Base-by-base conservation (phyloP, 2,797 vertebrate genomes). In the Ceryle rudis region DNA sequence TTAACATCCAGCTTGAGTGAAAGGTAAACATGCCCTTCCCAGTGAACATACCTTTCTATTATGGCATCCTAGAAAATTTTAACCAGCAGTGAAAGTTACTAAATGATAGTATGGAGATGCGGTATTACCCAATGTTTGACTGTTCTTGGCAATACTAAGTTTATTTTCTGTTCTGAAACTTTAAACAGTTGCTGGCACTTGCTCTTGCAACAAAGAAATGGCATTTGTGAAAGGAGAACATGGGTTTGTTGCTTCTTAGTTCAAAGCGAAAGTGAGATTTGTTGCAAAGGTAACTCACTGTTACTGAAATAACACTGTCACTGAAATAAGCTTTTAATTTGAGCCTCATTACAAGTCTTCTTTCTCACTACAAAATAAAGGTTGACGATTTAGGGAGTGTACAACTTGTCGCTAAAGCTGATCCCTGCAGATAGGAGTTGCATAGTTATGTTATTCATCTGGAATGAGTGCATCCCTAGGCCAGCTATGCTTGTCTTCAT, bases 1-100 rank as follows among this genome's bases (percentile, higher is more conserved):
- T 77, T 67, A 57, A 25, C 51, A 60, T 46, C 66, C 85, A 84
- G 46, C 39, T 77, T 0, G 0, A 71, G 10, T 79, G 85, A 75
- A 95, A 94, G 52, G 83, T 84, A 97, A 97, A 94, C 66, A 64
- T 22, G 57, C 85, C 91, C 64, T 95, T 95, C 90, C 80, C 66
- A 82, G 31, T 60, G 28, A 18, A 44, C 80, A 66, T 94, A 71
- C 73, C 83, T 95, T 94, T 93, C 69, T 93, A 55, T 94, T 95
- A 91, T 61, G 93, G 71, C 33, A 69, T 62, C 42, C 80, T 86
- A 93, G 80, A 81, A 94, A 95, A 93, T 37, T 93, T 93, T 75
- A 95, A 80, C 93, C 22, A 77, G 39, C 22, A 55, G 35, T 66
- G 88, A 8, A 86, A 66, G 19, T 86, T 96, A 55, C 51, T 93